A percentile compares a stretch with the other conserved stretches of the same genome.
phyloP scores from a whole-genome alignment of 2,113 vertebrate species.

The Dermatemys mawii region DNA sequence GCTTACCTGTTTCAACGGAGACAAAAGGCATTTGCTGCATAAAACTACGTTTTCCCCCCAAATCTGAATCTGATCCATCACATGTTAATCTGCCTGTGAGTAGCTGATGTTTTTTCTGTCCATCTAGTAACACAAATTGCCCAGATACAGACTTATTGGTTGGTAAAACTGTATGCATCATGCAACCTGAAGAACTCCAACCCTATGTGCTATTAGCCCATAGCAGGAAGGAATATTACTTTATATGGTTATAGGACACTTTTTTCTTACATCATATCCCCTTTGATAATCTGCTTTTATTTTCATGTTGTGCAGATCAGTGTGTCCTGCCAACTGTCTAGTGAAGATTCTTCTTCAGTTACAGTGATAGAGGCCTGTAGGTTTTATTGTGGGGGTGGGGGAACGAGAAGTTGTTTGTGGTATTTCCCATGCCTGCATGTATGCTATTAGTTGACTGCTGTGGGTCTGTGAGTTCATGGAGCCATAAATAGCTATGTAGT shows the following conservation, averaged over 20 bases:
- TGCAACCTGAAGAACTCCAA: not conserved
- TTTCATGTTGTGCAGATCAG: not conserved
- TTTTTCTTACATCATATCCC: not conserved
- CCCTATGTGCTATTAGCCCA: not conserved
- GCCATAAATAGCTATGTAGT: not conserved
- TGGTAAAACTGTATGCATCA: not conserved
- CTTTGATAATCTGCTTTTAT: constrained; percentile 24
- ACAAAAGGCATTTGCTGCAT: not conserved
- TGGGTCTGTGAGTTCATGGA: not conserved
- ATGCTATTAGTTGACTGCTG: fast-evolving
- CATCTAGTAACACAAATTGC: not conserved
- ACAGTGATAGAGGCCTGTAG: not conserved
- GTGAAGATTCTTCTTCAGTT: not conserved
- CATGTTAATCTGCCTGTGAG: not conserved
- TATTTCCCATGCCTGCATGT: constrained; percentile 30
- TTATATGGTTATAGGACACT: not conserved
- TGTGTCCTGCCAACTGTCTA: not conserved
- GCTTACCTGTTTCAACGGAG: not conserved
- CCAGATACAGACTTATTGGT: not conserved
- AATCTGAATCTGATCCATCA: not conserved
- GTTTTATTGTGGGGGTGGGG: not conserved
- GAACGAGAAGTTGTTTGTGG: constrained; percentile 6
- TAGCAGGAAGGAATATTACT: not conserved
- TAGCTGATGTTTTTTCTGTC: not conserved
- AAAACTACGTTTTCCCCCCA: not conserved